These are phyloP conservation scores for Agriotes lineatus DNA, from an alignment of 2,888 invertebrate species.

Conservation along the genomic window DNA sequence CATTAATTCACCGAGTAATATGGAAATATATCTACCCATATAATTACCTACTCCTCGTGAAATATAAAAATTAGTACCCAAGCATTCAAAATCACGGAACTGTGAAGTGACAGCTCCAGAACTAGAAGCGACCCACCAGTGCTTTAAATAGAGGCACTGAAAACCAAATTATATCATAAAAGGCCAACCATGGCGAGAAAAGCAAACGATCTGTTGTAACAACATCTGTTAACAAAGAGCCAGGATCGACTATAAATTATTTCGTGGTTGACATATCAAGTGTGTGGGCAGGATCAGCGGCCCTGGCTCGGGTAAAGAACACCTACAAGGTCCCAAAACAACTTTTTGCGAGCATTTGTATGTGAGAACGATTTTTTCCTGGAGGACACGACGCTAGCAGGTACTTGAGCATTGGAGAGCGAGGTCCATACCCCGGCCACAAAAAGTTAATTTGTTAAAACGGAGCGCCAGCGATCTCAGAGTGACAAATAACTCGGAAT, in stretches of 20 bases:
- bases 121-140: not conserved
- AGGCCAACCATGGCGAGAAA: constrained; percentile 18
- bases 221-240: constrained; percentile 32
- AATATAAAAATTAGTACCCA: too few relatives aligned
- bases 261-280: constrained; percentile 36
- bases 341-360: constrained; percentile 34
- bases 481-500: too few relatives aligned
- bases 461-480: not conserved
- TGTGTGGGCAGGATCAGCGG: constrained; percentile 35
- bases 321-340: constrained; percentile 38
- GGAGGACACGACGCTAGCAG: constrained; percentile 11
- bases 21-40: too few relatives aligned
- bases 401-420: constrained; percentile 23
- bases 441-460: constrained; percentile 6
- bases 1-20: too few relatives aligned
- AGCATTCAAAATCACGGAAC: not conserved
- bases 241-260: constrained; percentile 30
- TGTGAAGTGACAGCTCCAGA: not conserved
- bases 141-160: not conserved
- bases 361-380: constrained; percentile 29
- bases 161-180: constrained; percentile 23
- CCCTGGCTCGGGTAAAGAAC: constrained; percentile 37
- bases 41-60: not conserved
- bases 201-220: constrained; percentile 30
- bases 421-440: not conserved